phyloP scores from a whole-genome alignment of 2,888 invertebrate genomes.

The Synanthedon vespiformis region DNA sequence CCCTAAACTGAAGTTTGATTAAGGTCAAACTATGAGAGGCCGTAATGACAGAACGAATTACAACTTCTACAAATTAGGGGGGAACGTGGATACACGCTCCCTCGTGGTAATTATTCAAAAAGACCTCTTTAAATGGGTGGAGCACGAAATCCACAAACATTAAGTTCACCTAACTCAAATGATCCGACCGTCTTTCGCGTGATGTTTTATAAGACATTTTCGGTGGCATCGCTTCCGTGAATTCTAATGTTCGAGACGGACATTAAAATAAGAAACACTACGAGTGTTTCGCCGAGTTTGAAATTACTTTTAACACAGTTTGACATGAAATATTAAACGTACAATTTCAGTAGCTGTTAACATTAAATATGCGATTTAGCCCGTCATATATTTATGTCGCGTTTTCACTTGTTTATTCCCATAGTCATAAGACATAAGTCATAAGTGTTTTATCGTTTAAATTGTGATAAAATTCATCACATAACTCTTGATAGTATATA shows the following conservation, averaged over 20 bases:
- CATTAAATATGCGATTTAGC: neutral
- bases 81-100: slow-evolving; percentile 18
- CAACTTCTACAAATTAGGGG: slow-evolving; percentile 27
- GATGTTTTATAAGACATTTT: neutral
- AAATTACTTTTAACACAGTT: too few species aligned
- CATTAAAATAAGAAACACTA: neutral
- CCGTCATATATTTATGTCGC: too few species aligned
- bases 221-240: neutral
- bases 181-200: slow-evolving; percentile 18
- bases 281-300: too few species aligned
- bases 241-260: neutral
- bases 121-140: slow-evolving; percentile 22
- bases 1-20: slow-evolving; percentile 2
- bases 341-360: too few species aligned
- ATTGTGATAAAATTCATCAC: too few species aligned
- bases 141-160: slow-evolving; percentile 27
- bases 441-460: too few species aligned
- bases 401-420: too few species aligned
- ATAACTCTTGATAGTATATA: too few species aligned
- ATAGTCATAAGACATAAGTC: too few species aligned
- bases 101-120: slow-evolving; percentile 29
- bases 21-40: slow-evolving; percentile 17
- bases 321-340: too few species aligned
- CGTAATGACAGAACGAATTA: slow-evolving; percentile 26
- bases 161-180: slow-evolving; percentile 20